Base-by-base conservation (phyloP, 2,888 invertebrate genomes). In the Dryadula phaetusa region DNA sequence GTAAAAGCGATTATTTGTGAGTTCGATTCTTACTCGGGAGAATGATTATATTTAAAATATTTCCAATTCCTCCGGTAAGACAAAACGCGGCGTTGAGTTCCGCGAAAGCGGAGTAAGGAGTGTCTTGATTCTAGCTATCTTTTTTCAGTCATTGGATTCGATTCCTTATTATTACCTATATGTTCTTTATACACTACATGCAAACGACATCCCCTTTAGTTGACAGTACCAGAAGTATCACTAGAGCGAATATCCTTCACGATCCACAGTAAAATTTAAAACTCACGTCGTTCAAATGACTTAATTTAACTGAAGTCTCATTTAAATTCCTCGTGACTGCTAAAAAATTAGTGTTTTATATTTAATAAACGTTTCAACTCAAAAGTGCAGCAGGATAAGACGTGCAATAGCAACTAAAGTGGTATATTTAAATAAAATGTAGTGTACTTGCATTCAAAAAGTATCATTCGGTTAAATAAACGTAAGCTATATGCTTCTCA, bases 381-480 rank as follows among this genome's bases (percentile, higher is more conserved):
- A 20, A 54, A 20, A 53, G 18, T 53, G 53, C 34, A 53, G 32
- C 53, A 34, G 34, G 53, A 53, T 53, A 34, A 53, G 53, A 53
- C 53, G 53, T 53, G 53, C 53, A 53, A 53, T 20, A 53, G 32
- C 18, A 53, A 53, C 53, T 53, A 53, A 53, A 53, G 53, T 7
- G 34, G 32, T n/a, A 32, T 53, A 53, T 53, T 53, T 53, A 53
- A 53, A 53, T 53, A 34, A 22, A 47, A 22, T 47, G 47, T 47
- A 54, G 54, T 14, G 34, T 37, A 54, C 54, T 54, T 37, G 54
- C 12, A 37, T 34, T 37, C 20, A 54, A 3, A 37, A 54, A 54
- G 34, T 4, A 34, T 20, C 34, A 20, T 37, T 20, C 20, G 14
- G 34, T 54, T 37, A 14, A 54, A 54, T 54, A 14, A 54, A 54